phyloP scores from a whole-genome alignment of 2,113 vertebrate species.

The Falco punctatus region DNA sequence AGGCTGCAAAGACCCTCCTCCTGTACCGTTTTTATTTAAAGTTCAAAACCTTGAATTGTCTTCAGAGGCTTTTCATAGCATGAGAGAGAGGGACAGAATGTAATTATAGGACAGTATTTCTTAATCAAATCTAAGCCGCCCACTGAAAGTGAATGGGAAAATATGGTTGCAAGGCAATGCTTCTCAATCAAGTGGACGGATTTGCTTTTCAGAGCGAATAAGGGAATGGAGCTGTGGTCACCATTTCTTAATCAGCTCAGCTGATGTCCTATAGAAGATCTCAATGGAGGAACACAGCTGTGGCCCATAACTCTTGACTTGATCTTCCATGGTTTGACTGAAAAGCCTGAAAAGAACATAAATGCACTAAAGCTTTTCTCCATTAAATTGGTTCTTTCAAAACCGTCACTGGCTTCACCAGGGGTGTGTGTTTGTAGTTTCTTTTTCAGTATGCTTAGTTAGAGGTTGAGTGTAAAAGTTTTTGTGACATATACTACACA shows the following conservation, averaged over 20 bases:
- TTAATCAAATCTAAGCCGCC: conserved; percentile 11
- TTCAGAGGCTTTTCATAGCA: conserved; percentile 10
- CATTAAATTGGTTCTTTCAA: neutral
- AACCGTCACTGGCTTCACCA: neutral
- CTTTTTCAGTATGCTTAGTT: neutral
- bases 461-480: neutral
- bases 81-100: neutral
- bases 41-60: neutral
- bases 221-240: neutral
- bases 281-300: conserved; percentile 10
- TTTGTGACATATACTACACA: neutral
- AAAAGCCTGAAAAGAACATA: conserved; percentile 36
- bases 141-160: conserved; percentile 21
- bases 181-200: neutral
- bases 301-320: conserved; percentile 40
- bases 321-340: conserved; percentile 3
- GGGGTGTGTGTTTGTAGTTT: neutral
- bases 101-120: conserved; percentile 4
- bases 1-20: neutral
- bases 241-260: conserved; percentile 16
- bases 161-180: neutral
- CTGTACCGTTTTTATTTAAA: neutral
- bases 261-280: conserved; percentile 28
- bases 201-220: conserved; percentile 2
- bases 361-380: neutral